Percentiles rank a stretch among this genome's conserved stretches.
Conservation (phyloP, 2,888 invertebrate genomes). For the Leucozona laternaria region DNA sequence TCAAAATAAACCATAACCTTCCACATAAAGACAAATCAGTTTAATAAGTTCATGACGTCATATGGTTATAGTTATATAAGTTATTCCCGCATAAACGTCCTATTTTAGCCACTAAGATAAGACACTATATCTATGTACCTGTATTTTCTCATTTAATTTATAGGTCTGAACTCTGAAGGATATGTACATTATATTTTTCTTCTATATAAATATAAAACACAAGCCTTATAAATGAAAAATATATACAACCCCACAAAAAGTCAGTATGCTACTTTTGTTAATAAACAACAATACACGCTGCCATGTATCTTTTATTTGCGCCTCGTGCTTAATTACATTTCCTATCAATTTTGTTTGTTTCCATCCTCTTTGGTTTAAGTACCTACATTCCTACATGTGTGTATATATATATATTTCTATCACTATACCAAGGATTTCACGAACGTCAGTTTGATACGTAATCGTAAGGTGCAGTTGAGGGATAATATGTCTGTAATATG, state of each 20-base stretch:
- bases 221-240: neutral
- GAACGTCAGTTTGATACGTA: slow-evolving; percentile 10
- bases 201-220: neutral
- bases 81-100: neutral
- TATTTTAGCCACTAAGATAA: neutral
- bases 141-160: slow-evolving; percentile 5
- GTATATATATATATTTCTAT: neutral
- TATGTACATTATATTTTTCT: neutral
- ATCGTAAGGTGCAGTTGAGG: slow-evolving; percentile 13
- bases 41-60: slow-evolving; percentile 37
- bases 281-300: neutral
- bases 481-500: neutral
- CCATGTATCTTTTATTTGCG: slow-evolving; percentile 38
- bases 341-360: slow-evolving; percentile 49
- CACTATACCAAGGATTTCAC: slow-evolving; percentile 23
- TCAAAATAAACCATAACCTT: neutral
- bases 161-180: slow-evolving; percentile 16
- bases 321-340: slow-evolving; percentile 65
- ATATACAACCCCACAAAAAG: neutral
- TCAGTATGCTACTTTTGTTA: neutral
- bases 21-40: neutral
- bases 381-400: neutral
- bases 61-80: slow-evolving; percentile 19
- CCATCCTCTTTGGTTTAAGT: neutral
- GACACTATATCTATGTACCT: too few relatives aligned